Percentiles rank a stretch among this genome's conserved stretches.
These are phyloP conservation scores for Boulengeromyrus knoepffleri DNA, from an alignment of 2,113 vertebrate species.

Conservation along the genomic window DNA sequence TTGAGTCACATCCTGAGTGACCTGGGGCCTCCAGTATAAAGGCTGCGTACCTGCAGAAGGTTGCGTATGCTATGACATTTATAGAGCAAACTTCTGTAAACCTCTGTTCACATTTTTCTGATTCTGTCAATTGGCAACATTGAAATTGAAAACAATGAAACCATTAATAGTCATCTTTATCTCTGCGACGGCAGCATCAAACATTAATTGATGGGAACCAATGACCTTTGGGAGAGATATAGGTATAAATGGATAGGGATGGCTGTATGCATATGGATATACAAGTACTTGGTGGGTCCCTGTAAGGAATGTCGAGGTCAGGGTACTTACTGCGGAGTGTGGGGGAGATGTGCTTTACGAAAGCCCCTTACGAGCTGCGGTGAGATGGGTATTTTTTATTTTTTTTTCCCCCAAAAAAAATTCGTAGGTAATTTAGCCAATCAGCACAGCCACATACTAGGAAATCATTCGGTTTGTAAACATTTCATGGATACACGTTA, in stretches of 20 bases:
- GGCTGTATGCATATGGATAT: not conserved
- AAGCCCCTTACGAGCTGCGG: not conserved
- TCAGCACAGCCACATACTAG: not conserved
- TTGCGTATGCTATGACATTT: not conserved
- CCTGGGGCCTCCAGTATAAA: not conserved
- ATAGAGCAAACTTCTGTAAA: not conserved
- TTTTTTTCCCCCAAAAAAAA: too few relatives aligned
- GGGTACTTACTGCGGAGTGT: not conserved
- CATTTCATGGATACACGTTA: not conserved
- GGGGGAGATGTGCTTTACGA: not conserved
- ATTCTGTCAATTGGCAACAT: not conserved
- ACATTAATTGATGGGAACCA: not conserved
- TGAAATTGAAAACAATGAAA: not conserved
- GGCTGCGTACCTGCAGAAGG: not conserved
- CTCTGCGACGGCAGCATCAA: not conserved
- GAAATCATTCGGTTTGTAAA: not conserved
- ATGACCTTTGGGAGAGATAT: not conserved
- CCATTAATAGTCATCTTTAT: not conserved
- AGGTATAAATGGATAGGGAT: not conserved
- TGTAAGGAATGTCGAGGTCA: not conserved
- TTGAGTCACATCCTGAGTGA: not conserved
- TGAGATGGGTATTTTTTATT: not conserved
- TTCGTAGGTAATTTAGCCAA: not conserved
- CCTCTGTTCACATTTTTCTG: not conserved
- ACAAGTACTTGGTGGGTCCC: not conserved